phyloP scores from a whole-genome alignment of 1,140 invertebrate genomes.

The Antheraea pernyi region DNA sequence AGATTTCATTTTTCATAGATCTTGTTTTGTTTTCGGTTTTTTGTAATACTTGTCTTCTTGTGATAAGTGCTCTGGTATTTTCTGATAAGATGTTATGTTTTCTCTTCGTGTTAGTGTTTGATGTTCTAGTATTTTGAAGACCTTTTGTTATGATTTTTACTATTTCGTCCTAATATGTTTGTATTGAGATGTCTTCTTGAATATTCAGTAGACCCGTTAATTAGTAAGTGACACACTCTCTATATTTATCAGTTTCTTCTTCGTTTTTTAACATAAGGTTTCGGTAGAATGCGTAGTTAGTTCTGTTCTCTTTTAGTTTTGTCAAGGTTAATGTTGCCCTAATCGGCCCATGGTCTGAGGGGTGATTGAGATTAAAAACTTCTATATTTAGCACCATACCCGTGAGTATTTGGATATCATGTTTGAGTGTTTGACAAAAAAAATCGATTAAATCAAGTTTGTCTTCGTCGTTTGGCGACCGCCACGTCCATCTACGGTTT shows the following conservation, averaged over 20 bases:
- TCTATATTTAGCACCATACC: background rate
- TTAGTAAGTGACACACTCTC: no score
- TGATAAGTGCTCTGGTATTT: background rate
- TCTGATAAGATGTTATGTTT: background rate
- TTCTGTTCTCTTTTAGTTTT: background rate
- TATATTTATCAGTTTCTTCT: no score
- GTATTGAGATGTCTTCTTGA: background rate
- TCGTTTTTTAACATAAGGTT: background rate
- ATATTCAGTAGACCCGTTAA: background rate
- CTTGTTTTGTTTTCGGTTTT: conserved; percentile 2
- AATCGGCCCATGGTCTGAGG: conserved; percentile 3
- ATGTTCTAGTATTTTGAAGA: no score
- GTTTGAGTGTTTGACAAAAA: conserved; percentile 4
- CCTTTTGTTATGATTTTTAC: background rate
- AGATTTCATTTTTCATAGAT: conserved; percentile 1
- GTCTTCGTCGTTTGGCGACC: background rate
- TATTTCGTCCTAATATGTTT: background rate
- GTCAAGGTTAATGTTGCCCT: conserved; percentile 5
- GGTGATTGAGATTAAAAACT: conserved; percentile 3
- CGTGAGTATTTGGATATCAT: no score
- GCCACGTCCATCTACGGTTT: no score
- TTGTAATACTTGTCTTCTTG: conserved; percentile 1
- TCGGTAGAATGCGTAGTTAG: background rate
- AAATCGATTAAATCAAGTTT: conserved; percentile 10
- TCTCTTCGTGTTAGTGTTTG: background rate